Base-by-base conservation (phyloP, 1,140 invertebrate genomes). In the Teleopsis dalmanni region DNA sequence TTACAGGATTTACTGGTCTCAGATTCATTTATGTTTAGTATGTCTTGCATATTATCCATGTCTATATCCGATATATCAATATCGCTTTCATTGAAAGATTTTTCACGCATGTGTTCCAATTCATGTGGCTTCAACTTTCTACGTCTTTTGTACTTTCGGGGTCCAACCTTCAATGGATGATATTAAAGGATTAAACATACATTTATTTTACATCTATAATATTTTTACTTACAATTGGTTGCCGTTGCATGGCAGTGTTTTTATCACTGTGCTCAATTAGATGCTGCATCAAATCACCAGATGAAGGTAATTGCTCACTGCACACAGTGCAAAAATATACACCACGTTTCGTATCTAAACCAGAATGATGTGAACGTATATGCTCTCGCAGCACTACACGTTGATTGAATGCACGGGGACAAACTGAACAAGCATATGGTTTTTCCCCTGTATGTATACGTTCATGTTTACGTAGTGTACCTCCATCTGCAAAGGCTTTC, bases 401-500 rank as follows among this genome's bases (percentile, higher is more conserved):
- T 65, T 88, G 87, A 75, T 89, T 89, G 58, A 88, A 89, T 21
- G 86, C 85, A 40, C 85, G 79, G 10, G 84, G 85, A 71, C 96
- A 99, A 34, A 94, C 84, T n/a, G 90, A 85, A 66, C 96, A 99
- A 26, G 84, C 87, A 71, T 95, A 97, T 13, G 94, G 91, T 72
- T 98, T 98, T 60, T 93, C 90, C 10, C 91, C 87, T 1, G 93
- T 95, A 62, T 99, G 95, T 34, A 97, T 99, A 50, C 98, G 82
- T 64, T 98, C 97, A 71, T 99, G 96, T 60, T 98, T 91, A 10
- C 94, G 82, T 33, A 99, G 73, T 41, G 98, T 99, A 6, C 94
- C 95, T 27, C 94, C 95, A 56, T 97, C 97, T 0, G 95, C 95
- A 66, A 98, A 99, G 19, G 95, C 91, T 70, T 99, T 98, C 78